A percentile compares a stretch with the other conserved stretches of the same genome.
These are phyloP conservation scores for Forficula auricularia DNA, from an alignment of 1,140 invertebrate genomes.

Conservation along the genomic window DNA sequence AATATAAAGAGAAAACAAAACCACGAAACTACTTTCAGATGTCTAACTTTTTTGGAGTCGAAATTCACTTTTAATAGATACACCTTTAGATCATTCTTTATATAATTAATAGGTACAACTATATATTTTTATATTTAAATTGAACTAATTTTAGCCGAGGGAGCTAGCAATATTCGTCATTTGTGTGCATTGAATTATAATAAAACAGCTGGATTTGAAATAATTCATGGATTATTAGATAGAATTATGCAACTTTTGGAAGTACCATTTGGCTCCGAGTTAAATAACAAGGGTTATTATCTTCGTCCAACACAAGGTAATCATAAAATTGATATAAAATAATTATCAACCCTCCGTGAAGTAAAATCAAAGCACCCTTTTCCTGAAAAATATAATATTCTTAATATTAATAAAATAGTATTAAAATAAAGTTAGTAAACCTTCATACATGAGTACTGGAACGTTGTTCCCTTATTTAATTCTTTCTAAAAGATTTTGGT, in stretches of 20 bases:
- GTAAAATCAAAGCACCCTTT: not conserved
- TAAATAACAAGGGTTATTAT: constrained; percentile 44
- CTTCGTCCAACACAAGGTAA: constrained; percentile 53
- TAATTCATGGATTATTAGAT: constrained; percentile 90
- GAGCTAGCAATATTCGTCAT: constrained; percentile 71
- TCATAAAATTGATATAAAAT: constrained; percentile 5
- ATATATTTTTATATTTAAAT: too few relatives aligned
- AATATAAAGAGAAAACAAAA: too few relatives aligned
- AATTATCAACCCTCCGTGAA: not conserved
- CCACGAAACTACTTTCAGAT: too few relatives aligned
- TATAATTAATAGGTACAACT: too few relatives aligned
- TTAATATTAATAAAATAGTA: not conserved
- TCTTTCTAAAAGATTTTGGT: not conserved
- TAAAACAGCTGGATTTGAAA: constrained; percentile 85
- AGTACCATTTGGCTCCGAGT: constrained; percentile 40
- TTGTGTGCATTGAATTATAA: constrained; percentile 87
- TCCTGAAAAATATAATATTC: not conserved
- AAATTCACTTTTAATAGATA: too few relatives aligned
- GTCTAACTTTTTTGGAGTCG: too few relatives aligned
- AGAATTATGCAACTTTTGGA: constrained; percentile 78
- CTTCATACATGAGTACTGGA: not conserved
- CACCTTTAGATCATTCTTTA: too few relatives aligned
- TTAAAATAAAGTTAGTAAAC: not conserved
- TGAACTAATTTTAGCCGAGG: too few relatives aligned
- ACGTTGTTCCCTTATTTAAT: not conserved